These are phyloP conservation scores for Pantherophis vulpinus DNA, from an alignment of 2,797 vertebrate genomes.

Conservation along the genomic window DNA sequence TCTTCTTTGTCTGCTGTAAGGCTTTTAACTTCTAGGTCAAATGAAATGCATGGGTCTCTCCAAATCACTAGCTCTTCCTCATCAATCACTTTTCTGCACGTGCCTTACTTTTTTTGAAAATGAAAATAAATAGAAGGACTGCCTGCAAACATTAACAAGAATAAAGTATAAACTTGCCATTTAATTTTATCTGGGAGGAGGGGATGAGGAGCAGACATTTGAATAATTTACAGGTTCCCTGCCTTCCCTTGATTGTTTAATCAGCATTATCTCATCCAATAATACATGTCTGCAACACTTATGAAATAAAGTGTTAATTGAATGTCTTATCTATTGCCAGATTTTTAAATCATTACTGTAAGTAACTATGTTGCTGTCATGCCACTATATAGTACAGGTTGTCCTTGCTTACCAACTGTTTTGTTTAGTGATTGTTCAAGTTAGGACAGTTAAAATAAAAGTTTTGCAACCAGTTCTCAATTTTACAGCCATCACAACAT, in stretches of 20 bases:
- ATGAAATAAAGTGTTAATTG: rapidly evolving
- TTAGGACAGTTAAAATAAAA: neutral
- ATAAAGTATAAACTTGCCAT: neutral
- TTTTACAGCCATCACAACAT: neutral
- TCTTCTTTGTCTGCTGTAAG: conserved; percentile 54
- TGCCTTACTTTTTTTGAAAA: neutral
- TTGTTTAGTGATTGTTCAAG: neutral
- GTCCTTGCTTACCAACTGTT: neutral
- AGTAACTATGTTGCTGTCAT: neutral
- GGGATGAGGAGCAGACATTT: neutral
- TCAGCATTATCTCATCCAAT: neutral
- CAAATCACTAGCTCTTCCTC: neutral
- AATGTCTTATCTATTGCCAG: conserved; percentile 15
- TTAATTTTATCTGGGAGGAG: neutral
- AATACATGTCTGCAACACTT: neutral
- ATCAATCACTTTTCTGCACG: neutral
- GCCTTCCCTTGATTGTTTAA: neutral
- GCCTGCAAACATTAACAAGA: neutral
- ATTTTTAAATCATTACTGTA: conserved; percentile 18
- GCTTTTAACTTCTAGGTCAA: neutral
- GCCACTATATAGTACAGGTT: neutral
- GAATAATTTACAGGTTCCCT: neutral
- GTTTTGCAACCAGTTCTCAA: neutral
- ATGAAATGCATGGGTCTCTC: neutral
- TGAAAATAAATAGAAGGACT: neutral